These are phyloP conservation scores for Hybos culiciformis DNA, from an alignment of 2,888 invertebrate genomes.

Conservation along the genomic window DNA sequence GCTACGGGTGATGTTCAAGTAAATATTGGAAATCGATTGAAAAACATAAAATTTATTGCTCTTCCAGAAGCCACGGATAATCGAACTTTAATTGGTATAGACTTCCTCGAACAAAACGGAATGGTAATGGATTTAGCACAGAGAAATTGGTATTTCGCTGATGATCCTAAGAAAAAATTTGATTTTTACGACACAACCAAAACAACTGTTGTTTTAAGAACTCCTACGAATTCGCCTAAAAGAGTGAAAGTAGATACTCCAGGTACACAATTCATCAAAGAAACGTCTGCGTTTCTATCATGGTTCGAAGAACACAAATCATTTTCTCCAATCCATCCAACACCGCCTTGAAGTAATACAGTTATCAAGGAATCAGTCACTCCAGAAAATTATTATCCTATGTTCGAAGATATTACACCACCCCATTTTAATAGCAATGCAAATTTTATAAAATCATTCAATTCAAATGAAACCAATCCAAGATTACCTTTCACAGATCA, in stretches of 20 bases:
- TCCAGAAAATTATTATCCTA: neutral
- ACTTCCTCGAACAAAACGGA: conserved; percentile 1
- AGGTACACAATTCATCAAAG: neutral
- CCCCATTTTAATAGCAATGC: no score
- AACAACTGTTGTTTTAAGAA: no score
- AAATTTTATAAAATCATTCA: no score
- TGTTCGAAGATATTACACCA: no score
- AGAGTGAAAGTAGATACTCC: neutral
- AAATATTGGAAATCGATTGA: conserved; percentile 3
- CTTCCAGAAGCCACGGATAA: conserved; percentile 1
- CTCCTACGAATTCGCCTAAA: no score
- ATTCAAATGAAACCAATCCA: no score
- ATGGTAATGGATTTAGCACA: neutral
- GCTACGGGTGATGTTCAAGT: conserved; percentile 1
- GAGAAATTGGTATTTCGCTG: neutral
- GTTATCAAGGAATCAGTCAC: no score
- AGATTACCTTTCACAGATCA: no score
- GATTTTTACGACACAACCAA: neutral
- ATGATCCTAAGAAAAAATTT: neutral
- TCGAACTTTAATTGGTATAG: neutral
- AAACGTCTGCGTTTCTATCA: neutral
- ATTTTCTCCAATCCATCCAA: neutral
- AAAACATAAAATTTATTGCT: conserved; percentile 3
- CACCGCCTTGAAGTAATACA: no score
- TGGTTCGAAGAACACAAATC: neutral